Evolutionary conservation across 2,888 invertebrate species (phyloP).

Genomic region (Sesamia inferens): DNA sequence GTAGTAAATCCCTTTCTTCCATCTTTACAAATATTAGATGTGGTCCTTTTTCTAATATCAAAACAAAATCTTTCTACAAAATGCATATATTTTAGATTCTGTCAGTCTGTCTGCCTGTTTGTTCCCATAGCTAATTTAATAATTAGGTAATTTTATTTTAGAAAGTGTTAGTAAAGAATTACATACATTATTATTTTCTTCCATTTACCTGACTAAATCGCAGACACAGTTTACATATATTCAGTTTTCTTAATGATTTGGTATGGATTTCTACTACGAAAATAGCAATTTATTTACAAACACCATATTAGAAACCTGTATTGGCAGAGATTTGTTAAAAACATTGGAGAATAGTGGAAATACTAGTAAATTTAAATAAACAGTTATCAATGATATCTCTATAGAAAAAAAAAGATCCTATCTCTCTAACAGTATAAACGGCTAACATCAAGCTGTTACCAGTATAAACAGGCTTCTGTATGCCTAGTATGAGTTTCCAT

Average conservation of each 20-base stretch:
- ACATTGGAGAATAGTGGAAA: not conserved
- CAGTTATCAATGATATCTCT: not conserved
- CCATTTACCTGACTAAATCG: not conserved
- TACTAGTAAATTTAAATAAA: not conserved
- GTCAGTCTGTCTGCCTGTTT: too few relatives aligned
- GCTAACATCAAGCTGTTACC: too few relatives aligned
- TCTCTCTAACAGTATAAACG: not conserved
- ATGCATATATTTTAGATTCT: too few relatives aligned
- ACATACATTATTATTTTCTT: not conserved
- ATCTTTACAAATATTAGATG: too few relatives aligned
- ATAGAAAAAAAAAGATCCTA: not conserved
- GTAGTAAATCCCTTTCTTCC: too few relatives aligned
- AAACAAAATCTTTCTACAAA: too few relatives aligned
- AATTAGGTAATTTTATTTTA: too few relatives aligned
- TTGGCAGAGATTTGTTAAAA: not conserved
- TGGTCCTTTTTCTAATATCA: too few relatives aligned
- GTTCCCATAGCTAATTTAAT: too few relatives aligned
- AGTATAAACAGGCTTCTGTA: too few relatives aligned
- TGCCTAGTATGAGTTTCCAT: too few relatives aligned
- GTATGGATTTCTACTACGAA: not conserved
- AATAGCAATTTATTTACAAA: conserved; percentile 5
- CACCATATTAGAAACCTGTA: conserved; percentile 4
- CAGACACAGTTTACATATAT: not conserved
- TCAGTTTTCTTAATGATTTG: not conserved
- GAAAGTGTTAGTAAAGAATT: too few relatives aligned